Evolutionary conservation across 2,113 vertebrate genomes (phyloP).

Genomic region (Vidua chalybeata): DNA sequence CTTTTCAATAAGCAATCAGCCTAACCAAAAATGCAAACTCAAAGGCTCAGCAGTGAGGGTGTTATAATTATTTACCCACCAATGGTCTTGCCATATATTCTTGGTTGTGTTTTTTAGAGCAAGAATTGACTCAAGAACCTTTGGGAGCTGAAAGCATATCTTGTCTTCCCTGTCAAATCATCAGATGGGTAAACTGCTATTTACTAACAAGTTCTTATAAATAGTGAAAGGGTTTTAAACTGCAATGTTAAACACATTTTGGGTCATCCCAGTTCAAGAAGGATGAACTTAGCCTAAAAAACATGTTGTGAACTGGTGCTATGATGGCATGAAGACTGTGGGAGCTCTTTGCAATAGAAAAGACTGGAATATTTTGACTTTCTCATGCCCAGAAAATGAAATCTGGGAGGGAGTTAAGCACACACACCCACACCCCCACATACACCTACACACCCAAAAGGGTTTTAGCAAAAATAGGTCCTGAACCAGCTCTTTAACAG

Average conservation of each 20-base stretch:
- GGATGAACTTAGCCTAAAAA: background rate
- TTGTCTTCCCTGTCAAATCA: background rate
- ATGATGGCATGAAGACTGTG: background rate
- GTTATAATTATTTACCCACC: background rate
- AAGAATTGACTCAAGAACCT: background rate
- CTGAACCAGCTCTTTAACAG: background rate
- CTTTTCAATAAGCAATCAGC: background rate
- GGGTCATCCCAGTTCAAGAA: background rate
- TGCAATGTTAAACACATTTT: background rate
- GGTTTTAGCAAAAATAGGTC: background rate
- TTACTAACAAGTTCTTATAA: background rate
- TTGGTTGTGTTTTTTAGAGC: background rate
- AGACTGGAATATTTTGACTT: background rate
- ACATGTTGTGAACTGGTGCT: background rate
- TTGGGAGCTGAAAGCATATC: background rate
- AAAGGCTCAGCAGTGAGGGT: background rate
- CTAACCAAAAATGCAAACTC: background rate
- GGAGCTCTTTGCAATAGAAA: background rate
- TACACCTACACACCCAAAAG: background rate
- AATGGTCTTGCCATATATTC: background rate
- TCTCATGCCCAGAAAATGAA: background rate
- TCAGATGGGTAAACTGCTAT: background rate
- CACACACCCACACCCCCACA: too few species aligned
- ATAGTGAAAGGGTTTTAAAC: background rate
- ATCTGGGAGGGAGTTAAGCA: background rate